phyloP scores from a whole-genome alignment of 2,888 invertebrate genomes.

The Beris chalybata region DNA sequence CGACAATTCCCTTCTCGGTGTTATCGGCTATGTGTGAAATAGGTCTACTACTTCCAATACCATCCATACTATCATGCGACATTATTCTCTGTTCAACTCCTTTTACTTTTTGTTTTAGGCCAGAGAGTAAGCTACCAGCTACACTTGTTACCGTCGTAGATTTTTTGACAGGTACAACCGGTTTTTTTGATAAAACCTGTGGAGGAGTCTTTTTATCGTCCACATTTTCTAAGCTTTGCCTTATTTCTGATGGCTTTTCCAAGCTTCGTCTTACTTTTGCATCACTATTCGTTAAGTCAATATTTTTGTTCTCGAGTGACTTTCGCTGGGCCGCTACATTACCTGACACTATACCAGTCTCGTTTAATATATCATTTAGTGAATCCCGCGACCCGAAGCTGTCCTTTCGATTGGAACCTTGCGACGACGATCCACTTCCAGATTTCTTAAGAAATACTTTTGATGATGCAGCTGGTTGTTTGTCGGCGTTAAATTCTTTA shows the following conservation, averaged over 20 bases:
- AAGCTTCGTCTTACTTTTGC: conserved; percentile 34
- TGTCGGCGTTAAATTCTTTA: conserved; percentile 52
- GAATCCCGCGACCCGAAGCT: conserved; percentile 55
- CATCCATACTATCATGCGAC: conserved; percentile 56
- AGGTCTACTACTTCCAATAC: conserved; percentile 57
- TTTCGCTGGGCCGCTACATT: conserved; percentile 61
- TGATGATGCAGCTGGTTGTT: conserved; percentile 54
- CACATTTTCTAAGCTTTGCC: conserved; percentile 53
- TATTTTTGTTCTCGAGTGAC: conserved; percentile 57
- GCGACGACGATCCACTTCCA: conserved; percentile 47
- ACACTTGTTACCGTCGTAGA: conserved; percentile 64
- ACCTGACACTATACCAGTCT: conserved; percentile 53
- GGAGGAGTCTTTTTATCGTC: conserved; percentile 58
- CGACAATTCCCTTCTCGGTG: conserved; percentile 44
- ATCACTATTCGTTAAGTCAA: conserved; percentile 45
- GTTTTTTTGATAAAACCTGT: conserved; percentile 64
- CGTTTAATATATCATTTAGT: conserved; percentile 53
- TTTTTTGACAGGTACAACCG: conserved; percentile 68
- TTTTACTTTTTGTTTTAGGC: conserved; percentile 64
- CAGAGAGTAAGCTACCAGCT: conserved; percentile 63
- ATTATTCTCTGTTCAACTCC: conserved; percentile 60
- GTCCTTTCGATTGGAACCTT: conserved; percentile 50
- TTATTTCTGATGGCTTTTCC: conserved; percentile 46
- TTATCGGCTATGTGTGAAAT: conserved; percentile 44
- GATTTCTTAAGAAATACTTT: conserved; percentile 48